These are phyloP conservation scores for Ispidina picta DNA, from an alignment of 2,797 vertebrate genomes.

Conservation along the genomic window DNA sequence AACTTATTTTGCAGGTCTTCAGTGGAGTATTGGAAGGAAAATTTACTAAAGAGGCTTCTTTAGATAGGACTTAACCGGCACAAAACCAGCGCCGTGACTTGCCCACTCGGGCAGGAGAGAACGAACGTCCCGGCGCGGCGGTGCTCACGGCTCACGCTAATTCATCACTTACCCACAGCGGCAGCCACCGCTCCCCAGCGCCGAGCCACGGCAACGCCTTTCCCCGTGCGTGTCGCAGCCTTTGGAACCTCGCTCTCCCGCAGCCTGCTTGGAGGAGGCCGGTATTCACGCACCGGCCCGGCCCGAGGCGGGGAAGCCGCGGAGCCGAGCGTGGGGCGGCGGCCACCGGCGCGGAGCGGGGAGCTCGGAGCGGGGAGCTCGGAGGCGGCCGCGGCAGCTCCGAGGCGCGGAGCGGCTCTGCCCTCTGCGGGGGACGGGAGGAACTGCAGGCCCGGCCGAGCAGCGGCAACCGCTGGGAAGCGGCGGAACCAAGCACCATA, in stretches of 20 bases:
- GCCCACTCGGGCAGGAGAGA: rapidly evolving
- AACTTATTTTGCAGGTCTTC: neutral
- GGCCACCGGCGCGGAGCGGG: neutral
- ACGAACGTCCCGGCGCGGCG: rapidly evolving
- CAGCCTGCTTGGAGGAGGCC: neutral
- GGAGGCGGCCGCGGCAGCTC: neutral
- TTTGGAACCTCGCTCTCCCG: neutral
- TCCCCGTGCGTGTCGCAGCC: neutral
- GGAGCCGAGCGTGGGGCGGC: neutral
- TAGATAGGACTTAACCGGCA: neutral
- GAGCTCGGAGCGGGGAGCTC: neutral
- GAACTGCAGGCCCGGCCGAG: neutral
- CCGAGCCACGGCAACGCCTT: neutral
- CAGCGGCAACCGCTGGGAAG: rapidly evolving
- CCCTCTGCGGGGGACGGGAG: conserved; percentile 75
- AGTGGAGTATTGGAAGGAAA: neutral
- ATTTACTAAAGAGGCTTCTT: neutral
- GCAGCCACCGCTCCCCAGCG: neutral
- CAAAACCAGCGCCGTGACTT: rapidly evolving
- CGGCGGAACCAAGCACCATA: neutral
- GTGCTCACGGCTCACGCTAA: rapidly evolving
- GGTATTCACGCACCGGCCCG: neutral
- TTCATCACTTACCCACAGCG: neutral
- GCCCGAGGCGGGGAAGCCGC: neutral
- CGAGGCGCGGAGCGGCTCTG: conserved; percentile 54